Evolutionary conservation across 2,113 vertebrate genomes (phyloP).

Genomic region (Pseudopodoces humilis): DNA sequence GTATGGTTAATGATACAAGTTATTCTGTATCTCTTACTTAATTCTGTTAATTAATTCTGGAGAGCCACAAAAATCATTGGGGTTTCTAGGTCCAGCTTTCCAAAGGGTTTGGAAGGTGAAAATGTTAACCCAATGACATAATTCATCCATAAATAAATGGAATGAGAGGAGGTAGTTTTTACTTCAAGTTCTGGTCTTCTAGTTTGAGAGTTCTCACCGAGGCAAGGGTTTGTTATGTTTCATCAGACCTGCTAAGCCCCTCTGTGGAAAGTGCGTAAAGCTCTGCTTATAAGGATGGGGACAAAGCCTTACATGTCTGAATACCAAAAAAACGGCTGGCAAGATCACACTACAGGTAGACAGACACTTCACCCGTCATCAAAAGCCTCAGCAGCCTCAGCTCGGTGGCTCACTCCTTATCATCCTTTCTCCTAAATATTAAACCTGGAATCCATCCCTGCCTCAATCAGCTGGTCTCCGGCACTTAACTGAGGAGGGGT

Average conservation of each 20-base stretch:
- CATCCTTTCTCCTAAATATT: background rate
- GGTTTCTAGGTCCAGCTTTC: background rate
- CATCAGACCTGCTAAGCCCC: background rate
- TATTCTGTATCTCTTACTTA: too few relatives aligned
- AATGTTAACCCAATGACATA: background rate
- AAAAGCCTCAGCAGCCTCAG: background rate
- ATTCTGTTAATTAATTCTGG: background rate
- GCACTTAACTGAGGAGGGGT: background rate
- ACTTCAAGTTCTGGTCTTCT: background rate
- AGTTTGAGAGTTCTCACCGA: background rate
- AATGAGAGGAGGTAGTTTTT: background rate
- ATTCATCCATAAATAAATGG: background rate
- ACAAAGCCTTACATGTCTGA: background rate
- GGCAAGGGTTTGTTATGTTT: background rate
- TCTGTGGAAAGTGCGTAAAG: background rate
- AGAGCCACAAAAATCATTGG: background rate
- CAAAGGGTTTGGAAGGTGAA: background rate
- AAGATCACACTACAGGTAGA: background rate
- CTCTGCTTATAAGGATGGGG: background rate
- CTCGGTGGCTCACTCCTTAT: background rate
- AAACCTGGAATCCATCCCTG: background rate
- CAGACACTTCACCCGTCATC: background rate
- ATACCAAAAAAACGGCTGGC: background rate
- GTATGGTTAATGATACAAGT: background rate
- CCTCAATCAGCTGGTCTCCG: background rate